phyloP scores from a whole-genome alignment of 2,888 invertebrate species.

The Ecliptopera silaceata region DNA sequence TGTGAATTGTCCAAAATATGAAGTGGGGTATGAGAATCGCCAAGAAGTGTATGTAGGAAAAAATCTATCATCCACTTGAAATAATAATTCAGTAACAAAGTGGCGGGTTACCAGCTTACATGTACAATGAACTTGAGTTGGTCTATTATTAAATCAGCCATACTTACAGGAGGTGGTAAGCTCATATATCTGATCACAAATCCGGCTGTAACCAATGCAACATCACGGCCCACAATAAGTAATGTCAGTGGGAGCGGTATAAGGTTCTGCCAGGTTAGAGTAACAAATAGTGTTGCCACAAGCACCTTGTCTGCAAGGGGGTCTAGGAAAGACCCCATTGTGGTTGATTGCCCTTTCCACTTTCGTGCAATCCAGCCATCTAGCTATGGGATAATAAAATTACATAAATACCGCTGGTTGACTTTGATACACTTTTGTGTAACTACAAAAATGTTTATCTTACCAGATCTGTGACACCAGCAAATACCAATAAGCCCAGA shows the following conservation, averaged over 20 bases:
- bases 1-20: no score
- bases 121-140: no score
- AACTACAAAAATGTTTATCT: conserved; percentile 41
- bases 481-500: conserved; percentile 90
- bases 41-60: no score
- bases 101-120: neutral
- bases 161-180: conserved; percentile 92
- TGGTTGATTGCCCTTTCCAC: conserved; percentile 95
- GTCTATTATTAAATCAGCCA: no score
- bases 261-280: conserved; percentile 92
- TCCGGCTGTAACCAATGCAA: conserved; percentile 90
- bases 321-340: conserved; percentile 97
- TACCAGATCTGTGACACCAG: conserved; percentile 96
- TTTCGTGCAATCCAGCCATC: conserved; percentile 98
- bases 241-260: conserved; percentile 92
- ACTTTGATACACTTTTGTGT: neutral
- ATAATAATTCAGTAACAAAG: no score
- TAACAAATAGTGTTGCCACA: conserved; percentile 93
- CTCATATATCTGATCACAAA: conserved; percentile 96
- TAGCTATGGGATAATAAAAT: conserved; percentile 78
- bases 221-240: conserved; percentile 93
- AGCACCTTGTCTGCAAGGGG: conserved; percentile 98
- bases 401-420: neutral
- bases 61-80: no score
- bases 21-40: no score